A percentile compares a stretch with the other conserved stretches of the same genome.
These are phyloP conservation scores for Hydrophis major DNA, from an alignment of 2,797 vertebrate species.

Conservation along the genomic window DNA sequence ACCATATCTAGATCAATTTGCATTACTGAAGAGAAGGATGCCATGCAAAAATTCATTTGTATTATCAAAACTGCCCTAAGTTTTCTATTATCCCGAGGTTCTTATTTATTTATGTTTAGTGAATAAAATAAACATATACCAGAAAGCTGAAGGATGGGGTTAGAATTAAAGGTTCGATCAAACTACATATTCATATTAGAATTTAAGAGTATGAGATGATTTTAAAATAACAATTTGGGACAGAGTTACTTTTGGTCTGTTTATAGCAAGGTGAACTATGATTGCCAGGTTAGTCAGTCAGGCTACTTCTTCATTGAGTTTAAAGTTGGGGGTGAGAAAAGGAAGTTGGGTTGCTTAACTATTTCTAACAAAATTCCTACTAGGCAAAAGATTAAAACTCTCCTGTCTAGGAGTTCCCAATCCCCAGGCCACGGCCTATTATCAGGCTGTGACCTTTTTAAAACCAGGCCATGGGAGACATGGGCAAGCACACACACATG, in stretches of 20 bases:
- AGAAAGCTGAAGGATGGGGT: background rate
- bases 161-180: background rate
- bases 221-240: background rate
- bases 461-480: no score
- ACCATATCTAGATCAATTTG: background rate
- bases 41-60: background rate
- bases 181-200: background rate
- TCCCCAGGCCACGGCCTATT: no score
- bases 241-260: background rate
- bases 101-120: background rate
- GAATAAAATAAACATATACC: background rate
- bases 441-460: no score
- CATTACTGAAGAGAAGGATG: background rate
- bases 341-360: background rate
- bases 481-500: no score
- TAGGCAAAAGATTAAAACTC: background rate
- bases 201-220: background rate
- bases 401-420: background rate
- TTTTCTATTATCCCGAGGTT: background rate
- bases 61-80: background rate
- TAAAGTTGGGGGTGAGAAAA: background rate
- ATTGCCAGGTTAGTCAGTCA: background rate
- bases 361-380: background rate
- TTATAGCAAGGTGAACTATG: background rate
- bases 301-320: background rate